Conservation (phyloP, 2,797 vertebrate species). For the Sebastes glaucus region DNA sequence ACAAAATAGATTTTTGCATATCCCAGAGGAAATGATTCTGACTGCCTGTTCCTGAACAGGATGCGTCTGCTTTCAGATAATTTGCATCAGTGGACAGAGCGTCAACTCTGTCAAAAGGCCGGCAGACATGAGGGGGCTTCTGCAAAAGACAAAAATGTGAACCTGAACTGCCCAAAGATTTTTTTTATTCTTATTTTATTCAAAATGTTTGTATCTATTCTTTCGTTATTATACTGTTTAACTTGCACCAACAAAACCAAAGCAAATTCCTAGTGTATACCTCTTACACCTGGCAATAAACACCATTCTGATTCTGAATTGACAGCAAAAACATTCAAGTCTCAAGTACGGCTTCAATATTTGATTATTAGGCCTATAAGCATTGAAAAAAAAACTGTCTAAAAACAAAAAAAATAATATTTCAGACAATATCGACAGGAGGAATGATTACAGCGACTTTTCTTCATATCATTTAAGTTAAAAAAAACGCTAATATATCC, state of each 20-base stretch:
- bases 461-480: accelerated
- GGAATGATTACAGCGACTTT: background rate
- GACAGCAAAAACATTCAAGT: background rate
- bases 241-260: too few species aligned
- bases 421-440: background rate
- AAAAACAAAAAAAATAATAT: background rate
- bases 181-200: too few species aligned
- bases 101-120: background rate
- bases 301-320: background rate
- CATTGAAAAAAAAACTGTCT: background rate
- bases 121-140: background rate
- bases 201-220: too few species aligned
- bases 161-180: background rate
- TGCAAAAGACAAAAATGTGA: background rate
- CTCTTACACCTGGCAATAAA: too few species aligned
- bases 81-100: background rate
- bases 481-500: too few species aligned
- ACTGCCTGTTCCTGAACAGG: background rate
- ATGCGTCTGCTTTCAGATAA: conserved; percentile 16
- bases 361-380: too few species aligned
- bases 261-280: too few species aligned
- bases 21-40: conserved; percentile 22
- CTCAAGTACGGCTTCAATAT: background rate
- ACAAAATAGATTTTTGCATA: background rate
- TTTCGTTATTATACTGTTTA: too few species aligned